Base-by-base conservation (phyloP, 2,888 invertebrate species). In the Hylaea fasciaria region DNA sequence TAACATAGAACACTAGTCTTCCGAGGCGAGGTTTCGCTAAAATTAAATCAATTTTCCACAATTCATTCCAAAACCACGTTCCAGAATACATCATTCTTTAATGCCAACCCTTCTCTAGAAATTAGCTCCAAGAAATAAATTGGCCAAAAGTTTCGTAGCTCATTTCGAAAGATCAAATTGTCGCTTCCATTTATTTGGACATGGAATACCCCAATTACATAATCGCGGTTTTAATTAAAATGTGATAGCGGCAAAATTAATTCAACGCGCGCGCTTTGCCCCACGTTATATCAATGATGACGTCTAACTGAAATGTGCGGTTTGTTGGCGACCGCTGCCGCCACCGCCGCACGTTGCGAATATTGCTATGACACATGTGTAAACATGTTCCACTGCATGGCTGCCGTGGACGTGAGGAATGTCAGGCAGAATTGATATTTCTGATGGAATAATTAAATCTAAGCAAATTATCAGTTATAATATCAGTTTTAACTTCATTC, bases 241-340 rank as follows among this genome's bases (percentile, higher is more conserved):
- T 58, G 46, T 63, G 57, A 57, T 45, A 54, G 58, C 57, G 40
- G 51, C 43, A 53, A 57, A 67, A 62, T 70, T 63, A 64, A 68
- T 71, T 67, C 61, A 63, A 49, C 56, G 57, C 55, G 48, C 57
- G 47, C 60, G 41, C 50, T 45, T 49, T 56, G 55, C 58, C 47
- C 73, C 71, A 71, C 72, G 70, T 65, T 68, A 64, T 70, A 70
- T 51, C 70, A 66, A 66, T 67, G 60, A 62, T 70, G 69, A 67
- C 66, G 65, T 75, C 71, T 73, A 74, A 75, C 77, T 77, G 76
- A 78, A 81, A 74, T 67, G 62, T 78, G 81, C 66, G 80, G 81
- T 80, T 57, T 61, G 71, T 57, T 44, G 49, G 28, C 49, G 48
- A 35, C 44, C 45, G 45, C 46, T 22, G 17, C 47, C 37, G 47